A percentile compares a stretch with the other conserved stretches of the same genome.
These are phyloP conservation scores for Sebastes kiyomatsui DNA, from an alignment of 2,797 vertebrate species.

Conservation along the genomic window DNA sequence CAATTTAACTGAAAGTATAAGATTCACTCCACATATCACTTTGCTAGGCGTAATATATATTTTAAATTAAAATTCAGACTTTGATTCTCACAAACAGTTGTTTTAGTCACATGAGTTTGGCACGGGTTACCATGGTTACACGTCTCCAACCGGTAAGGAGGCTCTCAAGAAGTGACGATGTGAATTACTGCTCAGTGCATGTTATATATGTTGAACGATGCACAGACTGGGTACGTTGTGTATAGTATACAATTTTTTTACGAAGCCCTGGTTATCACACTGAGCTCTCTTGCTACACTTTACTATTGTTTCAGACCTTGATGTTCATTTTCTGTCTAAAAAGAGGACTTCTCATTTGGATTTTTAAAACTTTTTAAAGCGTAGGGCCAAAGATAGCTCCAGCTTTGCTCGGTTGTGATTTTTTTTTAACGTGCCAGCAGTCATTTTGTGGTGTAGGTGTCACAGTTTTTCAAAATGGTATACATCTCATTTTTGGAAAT, in stretches of 20 bases:
- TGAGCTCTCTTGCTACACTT: not conserved
- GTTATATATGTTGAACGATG: too few relatives aligned
- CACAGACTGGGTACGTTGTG: too few relatives aligned
- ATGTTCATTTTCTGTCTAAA: not conserved
- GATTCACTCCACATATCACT: too few relatives aligned
- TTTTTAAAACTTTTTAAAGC: conserved; percentile 4
- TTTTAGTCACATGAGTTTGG: too few relatives aligned
- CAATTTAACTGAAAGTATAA: too few relatives aligned
- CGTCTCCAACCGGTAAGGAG: too few relatives aligned
- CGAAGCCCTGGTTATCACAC: not conserved
- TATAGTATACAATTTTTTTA: rapidly evolving
- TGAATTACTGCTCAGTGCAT: too few relatives aligned
- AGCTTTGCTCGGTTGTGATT: conserved; percentile 20
- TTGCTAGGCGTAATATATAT: too few relatives aligned
- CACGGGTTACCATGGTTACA: too few relatives aligned
- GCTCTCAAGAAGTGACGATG: too few relatives aligned
- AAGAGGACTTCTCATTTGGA: not conserved
- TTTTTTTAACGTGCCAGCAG: conserved; percentile 30
- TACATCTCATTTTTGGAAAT: conserved; percentile 57
- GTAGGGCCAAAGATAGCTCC: not conserved
- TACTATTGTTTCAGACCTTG: not conserved
- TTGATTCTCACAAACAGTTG: too few relatives aligned
- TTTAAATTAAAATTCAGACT: too few relatives aligned
- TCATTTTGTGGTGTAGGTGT: conserved; percentile 58
- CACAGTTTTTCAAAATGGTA: conserved; percentile 42